These are phyloP conservation scores for Cinara cedri DNA, from an alignment of 2,888 invertebrate genomes.

Conservation along the genomic window DNA sequence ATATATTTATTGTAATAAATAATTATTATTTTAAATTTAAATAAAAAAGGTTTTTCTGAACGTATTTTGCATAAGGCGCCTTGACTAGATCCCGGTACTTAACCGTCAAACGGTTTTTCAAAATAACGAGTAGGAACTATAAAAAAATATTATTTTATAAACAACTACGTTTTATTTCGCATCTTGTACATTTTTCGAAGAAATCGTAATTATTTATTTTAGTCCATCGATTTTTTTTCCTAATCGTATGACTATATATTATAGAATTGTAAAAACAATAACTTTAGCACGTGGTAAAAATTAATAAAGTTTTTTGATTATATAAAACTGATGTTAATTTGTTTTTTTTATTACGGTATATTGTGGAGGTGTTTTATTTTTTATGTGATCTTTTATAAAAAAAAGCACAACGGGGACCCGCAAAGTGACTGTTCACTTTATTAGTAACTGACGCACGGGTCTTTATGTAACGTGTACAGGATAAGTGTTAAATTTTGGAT, in stretches of 20 bases:
- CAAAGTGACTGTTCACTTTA: conserved; percentile 23
- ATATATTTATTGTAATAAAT: conserved; percentile 43
- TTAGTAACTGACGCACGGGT: conserved; percentile 10
- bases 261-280: too few relatives aligned
- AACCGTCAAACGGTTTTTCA: too few relatives aligned
- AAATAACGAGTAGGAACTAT: too few relatives aligned
- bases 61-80: not conserved
- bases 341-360: conserved; percentile 15
- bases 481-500: not conserved
- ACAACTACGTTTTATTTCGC: not conserved
- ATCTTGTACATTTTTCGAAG: not conserved
- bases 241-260: too few relatives aligned
- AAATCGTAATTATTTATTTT: not conserved
- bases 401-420: conserved; percentile 19
- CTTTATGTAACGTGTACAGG: conserved; percentile 18
- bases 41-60: not conserved
- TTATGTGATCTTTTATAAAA: conserved; percentile 1
- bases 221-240: too few relatives aligned
- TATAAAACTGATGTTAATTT: not conserved
- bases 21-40: not conserved
- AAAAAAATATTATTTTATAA: too few relatives aligned
- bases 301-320: conserved; percentile 4
- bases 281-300: not conserved
- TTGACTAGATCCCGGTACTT: too few relatives aligned
- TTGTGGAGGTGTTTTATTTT: not conserved